Percentiles rank a stretch among this genome's conserved stretches.
Conservation (phyloP, 2,888 invertebrate species). For the Drosophila helvetica region DNA sequence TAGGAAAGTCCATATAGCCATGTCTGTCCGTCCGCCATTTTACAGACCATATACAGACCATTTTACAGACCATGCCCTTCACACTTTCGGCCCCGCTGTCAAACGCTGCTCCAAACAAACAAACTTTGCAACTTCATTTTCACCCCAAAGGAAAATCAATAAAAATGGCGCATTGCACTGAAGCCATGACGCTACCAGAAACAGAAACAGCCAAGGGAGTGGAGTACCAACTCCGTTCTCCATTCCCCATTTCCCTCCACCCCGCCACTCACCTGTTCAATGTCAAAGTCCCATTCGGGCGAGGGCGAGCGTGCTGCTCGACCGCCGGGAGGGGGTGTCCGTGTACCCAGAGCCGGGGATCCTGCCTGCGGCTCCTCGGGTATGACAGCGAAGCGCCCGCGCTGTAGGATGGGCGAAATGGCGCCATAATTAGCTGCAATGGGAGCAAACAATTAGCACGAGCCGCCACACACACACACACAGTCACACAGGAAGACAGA, state of each 20-base stretch:
- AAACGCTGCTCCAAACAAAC: conserved; percentile 32
- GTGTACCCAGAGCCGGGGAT: conserved; percentile 77
- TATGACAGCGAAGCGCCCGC: conserved; percentile 84
- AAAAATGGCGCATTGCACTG: conserved; percentile 72
- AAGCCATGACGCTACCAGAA: conserved; percentile 51
- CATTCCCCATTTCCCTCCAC: neutral
- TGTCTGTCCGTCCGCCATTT: no score
- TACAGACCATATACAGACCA: no score
- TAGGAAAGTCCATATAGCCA: no score
- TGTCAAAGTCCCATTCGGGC: conserved; percentile 84
- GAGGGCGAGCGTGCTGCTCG: conserved; percentile 81
- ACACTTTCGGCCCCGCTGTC: conserved; percentile 3
- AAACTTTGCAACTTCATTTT: conserved; percentile 31
- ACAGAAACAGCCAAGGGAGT: conserved; percentile 2
- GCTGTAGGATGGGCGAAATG: conserved; percentile 83
- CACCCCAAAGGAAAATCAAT: conserved; percentile 59
- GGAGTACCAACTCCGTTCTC: conserved; percentile 4
- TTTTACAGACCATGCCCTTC: neutral
- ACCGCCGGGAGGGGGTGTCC: conserved; percentile 73
- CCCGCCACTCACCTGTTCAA: conserved; percentile 80
- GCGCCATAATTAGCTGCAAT: conserved; percentile 83
- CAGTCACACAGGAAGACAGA: no score
- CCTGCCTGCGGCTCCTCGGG: conserved; percentile 84
- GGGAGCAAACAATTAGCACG: conserved; percentile 12
- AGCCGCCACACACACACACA: neutral